Base-by-base conservation (phyloP, 1,140 invertebrate genomes). In the Euschistus heros region DNA sequence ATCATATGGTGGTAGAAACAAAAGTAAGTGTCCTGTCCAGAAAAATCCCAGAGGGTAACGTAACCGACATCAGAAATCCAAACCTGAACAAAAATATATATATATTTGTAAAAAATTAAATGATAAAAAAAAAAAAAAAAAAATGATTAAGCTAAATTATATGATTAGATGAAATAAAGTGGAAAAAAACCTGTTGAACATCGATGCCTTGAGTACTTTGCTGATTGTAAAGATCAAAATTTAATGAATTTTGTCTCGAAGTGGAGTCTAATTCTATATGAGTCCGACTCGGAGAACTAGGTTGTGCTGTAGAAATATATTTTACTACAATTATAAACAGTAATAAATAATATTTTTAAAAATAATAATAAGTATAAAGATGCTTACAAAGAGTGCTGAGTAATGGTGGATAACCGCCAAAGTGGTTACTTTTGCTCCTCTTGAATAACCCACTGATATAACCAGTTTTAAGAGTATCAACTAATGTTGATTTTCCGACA, bases 41-140 rank as follows among this genome's bases (percentile, higher is more conserved):
- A 89, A 72, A 92, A 89, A 73, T 92, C 89, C 88, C 88, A 92
- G 33, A 91, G 78, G 42, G 82, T 84, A 24, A 87, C 73, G 65
- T 88, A 84, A 30, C 86, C 85, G 7, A 78, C 75, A 62, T 73
- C 75, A 37, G 81, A 77, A 54, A 80, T 72, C 64, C 75, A 76
- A 73, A 76, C 79, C 84, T 84, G 71, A 24, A 75, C 6, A 18
- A 50, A 6, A 50, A 50, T 14, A 47, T 47, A 47, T 3, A 5
- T 47, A 47, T 14, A 47, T 47, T 4, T 47, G 13, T 47, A 47
- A n/a, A 47, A n/a, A 14, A 15, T 47, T 15, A 3, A 47, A 47
- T 15, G 3, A n/a, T 47, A 47, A 47, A 47, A 3, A 47, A 5
- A 47, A 44, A 10, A 17, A 44, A n/a, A 47, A 4, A 7, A 30